Conservation (phyloP, 1,140 invertebrate genomes). For the Dryas iulia region DNA sequence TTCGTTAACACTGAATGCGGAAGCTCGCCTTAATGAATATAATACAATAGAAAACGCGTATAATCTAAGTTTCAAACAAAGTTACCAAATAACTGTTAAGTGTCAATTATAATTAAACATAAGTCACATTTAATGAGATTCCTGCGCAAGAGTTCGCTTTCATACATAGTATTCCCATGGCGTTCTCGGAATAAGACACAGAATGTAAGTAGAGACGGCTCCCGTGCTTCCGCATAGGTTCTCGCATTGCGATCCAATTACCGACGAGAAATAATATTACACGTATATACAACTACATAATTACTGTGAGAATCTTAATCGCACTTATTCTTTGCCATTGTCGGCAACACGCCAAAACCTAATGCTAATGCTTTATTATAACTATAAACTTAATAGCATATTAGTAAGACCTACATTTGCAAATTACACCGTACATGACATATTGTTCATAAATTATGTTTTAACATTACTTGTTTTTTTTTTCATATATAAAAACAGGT, state of each 20-base stretch:
- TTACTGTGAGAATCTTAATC: slow-evolving; percentile 66
- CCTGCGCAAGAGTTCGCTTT: slow-evolving; percentile 42
- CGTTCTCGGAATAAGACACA: slow-evolving; percentile 71
- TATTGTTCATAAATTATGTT: slow-evolving; percentile 22
- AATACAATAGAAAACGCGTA: not conserved
- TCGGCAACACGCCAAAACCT: slow-evolving; percentile 33
- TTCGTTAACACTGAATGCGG: not conserved
- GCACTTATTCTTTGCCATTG: slow-evolving; percentile 38
- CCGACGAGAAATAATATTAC: slow-evolving; percentile 65
- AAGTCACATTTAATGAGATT: slow-evolving; percentile 36
- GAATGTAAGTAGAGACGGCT: slow-evolving; percentile 71
- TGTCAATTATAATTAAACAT: slow-evolving; percentile 19
- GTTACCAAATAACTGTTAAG: slow-evolving; percentile 12
- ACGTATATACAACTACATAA: slow-evolving; percentile 50
- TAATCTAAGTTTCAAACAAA: not conserved
- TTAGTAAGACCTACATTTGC: slow-evolving; percentile 10
- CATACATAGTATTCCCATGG: slow-evolving; percentile 66
- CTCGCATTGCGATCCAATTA: slow-evolving; percentile 75
- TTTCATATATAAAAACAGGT: slow-evolving; percentile 2
- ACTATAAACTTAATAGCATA: slow-evolving; percentile 26
- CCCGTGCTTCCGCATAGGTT: slow-evolving; percentile 72
- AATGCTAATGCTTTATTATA: slow-evolving; percentile 28
- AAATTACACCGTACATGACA: not conserved
- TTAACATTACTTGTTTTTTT: slow-evolving; percentile 16
- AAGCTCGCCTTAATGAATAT: not conserved